Evolutionary conservation across 2,797 vertebrate genomes (phyloP).

Genomic region (Lutjanus campechanus): DNA sequence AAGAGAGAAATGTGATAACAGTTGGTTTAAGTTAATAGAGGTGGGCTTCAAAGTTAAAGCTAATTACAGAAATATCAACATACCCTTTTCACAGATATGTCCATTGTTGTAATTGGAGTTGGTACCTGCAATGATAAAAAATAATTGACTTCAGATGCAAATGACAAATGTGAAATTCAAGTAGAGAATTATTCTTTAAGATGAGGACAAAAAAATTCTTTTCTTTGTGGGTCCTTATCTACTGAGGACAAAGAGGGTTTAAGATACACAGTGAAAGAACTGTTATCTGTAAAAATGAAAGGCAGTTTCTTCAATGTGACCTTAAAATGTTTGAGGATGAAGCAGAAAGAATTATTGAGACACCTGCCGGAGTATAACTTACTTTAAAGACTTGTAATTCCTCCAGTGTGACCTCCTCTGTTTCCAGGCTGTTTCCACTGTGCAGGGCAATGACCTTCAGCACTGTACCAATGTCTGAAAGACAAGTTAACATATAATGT

Average conservation of each 20-base stretch:
- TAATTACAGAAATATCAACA: conserved; percentile 53
- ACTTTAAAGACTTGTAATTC: conserved; percentile 97
- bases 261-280: conserved; percentile 4
- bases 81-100: conserved; percentile 96
- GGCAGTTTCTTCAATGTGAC: neutral
- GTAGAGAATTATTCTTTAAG: neutral
- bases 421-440: conserved; percentile 76
- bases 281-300: neutral
- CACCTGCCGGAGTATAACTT: neutral
- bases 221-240: neutral
- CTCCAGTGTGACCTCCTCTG: conserved; percentile 92
- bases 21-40: neutral
- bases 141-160: neutral
- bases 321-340: neutral
- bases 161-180: neutral
- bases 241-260: neutral
- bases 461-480: conserved; percentile 89
- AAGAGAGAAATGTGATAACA: conserved; percentile 33
- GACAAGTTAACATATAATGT: conserved; percentile 25
- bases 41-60: neutral
- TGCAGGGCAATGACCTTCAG: conserved; percentile 92
- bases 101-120: conserved; percentile 92
- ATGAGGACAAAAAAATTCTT: neutral
- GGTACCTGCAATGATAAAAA: conserved; percentile 82
- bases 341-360: neutral